phyloP scores from a whole-genome alignment of 1,140 invertebrate genomes.

The Ganaspis sp. region DNA sequence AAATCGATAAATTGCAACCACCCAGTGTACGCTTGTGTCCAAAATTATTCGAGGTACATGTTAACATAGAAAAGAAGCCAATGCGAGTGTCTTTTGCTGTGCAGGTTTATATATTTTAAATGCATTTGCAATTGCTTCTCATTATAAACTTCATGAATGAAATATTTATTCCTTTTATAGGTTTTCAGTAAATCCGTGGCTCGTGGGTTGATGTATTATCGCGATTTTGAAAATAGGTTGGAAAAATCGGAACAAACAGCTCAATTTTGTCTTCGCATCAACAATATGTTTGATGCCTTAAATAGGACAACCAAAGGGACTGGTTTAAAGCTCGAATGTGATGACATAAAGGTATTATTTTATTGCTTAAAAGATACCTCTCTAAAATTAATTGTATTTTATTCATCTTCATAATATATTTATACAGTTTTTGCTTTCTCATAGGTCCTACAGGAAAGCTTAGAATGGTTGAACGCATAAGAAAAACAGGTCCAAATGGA shows the following conservation, averaged over 20 bases:
- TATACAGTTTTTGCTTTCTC: too few species aligned
- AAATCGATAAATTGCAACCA: background rate
- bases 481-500: too few species aligned
- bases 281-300: constrained; percentile 38
- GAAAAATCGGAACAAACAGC: constrained; percentile 19
- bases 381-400: too few species aligned
- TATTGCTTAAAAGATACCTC: too few species aligned
- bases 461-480: too few species aligned
- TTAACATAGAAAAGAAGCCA: background rate
- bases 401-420: too few species aligned
- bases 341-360: constrained; percentile 35
- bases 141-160: background rate
- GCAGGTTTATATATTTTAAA: background rate
- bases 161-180: constrained; percentile 5
- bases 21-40: background rate
- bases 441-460: too few species aligned
- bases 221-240: constrained; percentile 1
- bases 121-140: background rate
- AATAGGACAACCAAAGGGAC: constrained; percentile 10
- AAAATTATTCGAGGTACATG: background rate
- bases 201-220: constrained; percentile 9
- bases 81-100: background rate
- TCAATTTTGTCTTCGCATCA: constrained; percentile 34
- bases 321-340: constrained; percentile 28
- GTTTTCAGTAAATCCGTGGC: constrained; percentile 34